These are phyloP conservation scores for Pomatorhinus ruficollis DNA, from an alignment of 2,113 vertebrate genomes.

Conservation along the genomic window DNA sequence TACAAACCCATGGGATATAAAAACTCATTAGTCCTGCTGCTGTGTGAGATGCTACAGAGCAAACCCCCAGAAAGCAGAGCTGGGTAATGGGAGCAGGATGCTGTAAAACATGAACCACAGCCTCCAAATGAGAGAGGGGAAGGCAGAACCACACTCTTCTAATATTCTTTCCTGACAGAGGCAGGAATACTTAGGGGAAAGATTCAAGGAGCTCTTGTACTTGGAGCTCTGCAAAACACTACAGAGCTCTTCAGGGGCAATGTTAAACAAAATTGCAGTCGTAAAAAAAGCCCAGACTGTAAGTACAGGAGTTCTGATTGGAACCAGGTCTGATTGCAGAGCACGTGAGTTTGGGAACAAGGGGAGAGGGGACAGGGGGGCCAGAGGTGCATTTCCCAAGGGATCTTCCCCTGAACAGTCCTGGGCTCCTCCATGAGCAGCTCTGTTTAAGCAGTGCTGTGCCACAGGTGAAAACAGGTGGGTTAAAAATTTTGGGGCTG, in stretches of 20 bases:
- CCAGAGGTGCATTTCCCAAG: background rate
- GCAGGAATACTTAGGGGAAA: constrained; percentile 9
- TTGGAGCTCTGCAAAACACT: background rate
- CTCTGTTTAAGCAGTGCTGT: background rate
- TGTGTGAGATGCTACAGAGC: background rate
- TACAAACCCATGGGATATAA: background rate
- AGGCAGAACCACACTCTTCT: constrained; percentile 20
- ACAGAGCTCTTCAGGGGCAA: background rate
- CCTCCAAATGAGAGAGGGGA: constrained; percentile 28
- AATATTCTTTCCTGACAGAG: background rate
- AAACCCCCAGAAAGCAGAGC: background rate
- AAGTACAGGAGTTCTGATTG: background rate
- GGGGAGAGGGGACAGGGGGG: background rate
- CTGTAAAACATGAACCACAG: constrained; percentile 21
- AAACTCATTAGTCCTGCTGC: background rate
- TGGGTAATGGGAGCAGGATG: constrained; percentile 27
- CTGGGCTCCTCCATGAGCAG: background rate
- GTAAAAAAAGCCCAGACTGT: rapidly evolving
- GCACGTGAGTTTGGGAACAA: background rate
- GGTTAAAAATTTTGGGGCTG: background rate
- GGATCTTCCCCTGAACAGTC: background rate
- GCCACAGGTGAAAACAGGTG: background rate
- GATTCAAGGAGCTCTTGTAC: constrained; percentile 20
- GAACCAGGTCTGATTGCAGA: background rate
- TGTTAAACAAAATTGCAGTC: background rate